A percentile compares a stretch with the other conserved stretches of the same genome.
These are phyloP conservation scores for Muntiacus reevesi DNA, from an alignment of 2,113 vertebrate genomes.

Conservation along the genomic window DNA sequence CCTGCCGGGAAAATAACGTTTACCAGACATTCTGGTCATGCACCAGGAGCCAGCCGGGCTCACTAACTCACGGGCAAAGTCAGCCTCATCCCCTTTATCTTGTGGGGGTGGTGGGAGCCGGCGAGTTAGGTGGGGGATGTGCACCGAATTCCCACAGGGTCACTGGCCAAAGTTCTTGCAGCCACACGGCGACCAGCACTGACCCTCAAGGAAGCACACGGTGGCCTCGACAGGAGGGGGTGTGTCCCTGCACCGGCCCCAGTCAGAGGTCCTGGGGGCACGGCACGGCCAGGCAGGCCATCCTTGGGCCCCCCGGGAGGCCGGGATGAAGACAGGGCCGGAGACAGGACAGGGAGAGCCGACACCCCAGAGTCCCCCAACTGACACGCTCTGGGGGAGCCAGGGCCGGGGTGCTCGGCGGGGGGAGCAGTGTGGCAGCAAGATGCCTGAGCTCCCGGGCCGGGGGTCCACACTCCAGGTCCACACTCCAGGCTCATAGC, in stretches of 20 bases:
- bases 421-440: fast-evolving
- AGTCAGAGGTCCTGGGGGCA: too few species aligned
- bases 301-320: background rate
- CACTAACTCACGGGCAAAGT: too few species aligned
- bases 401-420: background rate
- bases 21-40: fast-evolving
- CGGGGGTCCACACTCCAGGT: background rate
- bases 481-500: background rate
- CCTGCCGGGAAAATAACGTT: background rate
- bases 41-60: background rate
- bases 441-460: background rate
- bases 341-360: background rate
- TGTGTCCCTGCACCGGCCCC: fast-evolving
- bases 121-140: fast-evolving
- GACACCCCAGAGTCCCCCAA: fast-evolving
- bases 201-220: background rate
- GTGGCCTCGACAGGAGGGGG: too few species aligned
- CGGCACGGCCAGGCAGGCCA: background rate
- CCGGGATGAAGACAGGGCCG: background rate
- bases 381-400: fast-evolving
- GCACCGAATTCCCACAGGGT: background rate
- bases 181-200: fast-evolving
- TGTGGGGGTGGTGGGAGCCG: background rate
- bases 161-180: background rate
- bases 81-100: too few species aligned